Base-by-base conservation (phyloP, 2,797 vertebrate species). In the Clarias platycephalus region DNA sequence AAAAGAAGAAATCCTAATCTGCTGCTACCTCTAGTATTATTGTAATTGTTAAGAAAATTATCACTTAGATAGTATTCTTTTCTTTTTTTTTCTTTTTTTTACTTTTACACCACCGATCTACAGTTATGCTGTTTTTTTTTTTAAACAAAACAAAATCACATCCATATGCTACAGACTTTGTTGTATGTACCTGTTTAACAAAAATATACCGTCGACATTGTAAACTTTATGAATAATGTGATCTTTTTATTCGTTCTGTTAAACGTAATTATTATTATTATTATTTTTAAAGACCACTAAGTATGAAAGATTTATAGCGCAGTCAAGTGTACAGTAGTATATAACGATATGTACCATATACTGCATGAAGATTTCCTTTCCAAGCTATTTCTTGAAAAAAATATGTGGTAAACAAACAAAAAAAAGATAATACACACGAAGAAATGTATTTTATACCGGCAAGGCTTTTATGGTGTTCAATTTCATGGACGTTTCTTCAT, bases 11-110 rank as follows among this genome's bases (percentile, higher is more conserved):
- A 70, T 44, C 94, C 93, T 93, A 95, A 97, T 97, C 96, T 93
- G 96, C 97, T 97, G 97, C 98, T 99, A 99, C 98, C 97, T 99
- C 98, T 96, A 95, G 95, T 96, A 93, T 95, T 93, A 93, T 92
- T 91, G 87, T 92, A 91, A 93, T 92, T 92, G 89, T 94, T 90
- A 84, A 89, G 83, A 80, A 87, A 88, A 83, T 79, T 83, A 88
- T 87, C 79, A 83, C 91, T 94, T 93, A 94, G 93, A 95, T 96
- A 96, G 96, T 94, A 92, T 10, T 93, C 94, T 89, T 91, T 85
- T 87, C 91, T 93, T 88, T 88, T 92, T 5, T 96, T 94, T 92
- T 92, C 94, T 90, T 89, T 85, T 87, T 93, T 88, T 88, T 92
- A 91, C 93, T 93, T 92, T 92, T 85, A 88, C 92, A 91, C 92